These are phyloP conservation scores for Scolopax mira DNA, from an alignment of 2,113 vertebrate species.

Conservation along the genomic window DNA sequence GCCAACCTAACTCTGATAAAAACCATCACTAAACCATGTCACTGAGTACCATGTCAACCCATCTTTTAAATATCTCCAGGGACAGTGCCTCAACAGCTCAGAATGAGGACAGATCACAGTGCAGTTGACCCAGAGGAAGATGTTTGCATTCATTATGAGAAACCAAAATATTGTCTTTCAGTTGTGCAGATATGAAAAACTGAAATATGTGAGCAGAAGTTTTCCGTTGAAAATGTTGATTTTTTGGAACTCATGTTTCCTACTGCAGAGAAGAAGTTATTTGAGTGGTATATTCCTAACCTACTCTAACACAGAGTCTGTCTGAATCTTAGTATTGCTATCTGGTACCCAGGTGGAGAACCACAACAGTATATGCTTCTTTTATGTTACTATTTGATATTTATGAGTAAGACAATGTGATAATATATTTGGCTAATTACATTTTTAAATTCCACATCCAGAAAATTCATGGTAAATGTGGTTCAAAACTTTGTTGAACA, in stretches of 20 bases:
- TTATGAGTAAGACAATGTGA: constrained; percentile 29
- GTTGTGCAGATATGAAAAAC: neutral
- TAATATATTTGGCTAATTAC: constrained; percentile 47
- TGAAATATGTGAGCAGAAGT: neutral
- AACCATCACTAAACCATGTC: too few relatives aligned
- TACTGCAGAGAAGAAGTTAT: neutral
- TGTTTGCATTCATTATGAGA: neutral
- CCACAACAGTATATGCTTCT: constrained; percentile 28
- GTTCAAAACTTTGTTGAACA: neutral
- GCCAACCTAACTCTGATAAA: too few relatives aligned
- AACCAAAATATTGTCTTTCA: neutral
- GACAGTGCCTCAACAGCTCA: neutral
- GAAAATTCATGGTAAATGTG: constrained; percentile 3
- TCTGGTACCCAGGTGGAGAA: constrained; percentile 51
- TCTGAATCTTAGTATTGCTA: constrained; percentile 38
- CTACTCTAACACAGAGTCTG: neutral
- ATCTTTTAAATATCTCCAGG: too few relatives aligned
- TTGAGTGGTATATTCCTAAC: constrained; percentile 26
- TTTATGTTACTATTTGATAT: constrained; percentile 43
- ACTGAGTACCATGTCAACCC: too few relatives aligned
- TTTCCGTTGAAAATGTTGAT: neutral
- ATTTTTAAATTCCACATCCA: neutral
- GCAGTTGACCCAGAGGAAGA: neutral
- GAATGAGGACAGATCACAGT: neutral
- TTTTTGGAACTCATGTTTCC: neutral